A percentile compares a stretch with the other conserved stretches of the same genome.
Evolutionary conservation across 2,113 vertebrate genomes (phyloP).

Genomic region (Hemibagrus wyckioides): DNA sequence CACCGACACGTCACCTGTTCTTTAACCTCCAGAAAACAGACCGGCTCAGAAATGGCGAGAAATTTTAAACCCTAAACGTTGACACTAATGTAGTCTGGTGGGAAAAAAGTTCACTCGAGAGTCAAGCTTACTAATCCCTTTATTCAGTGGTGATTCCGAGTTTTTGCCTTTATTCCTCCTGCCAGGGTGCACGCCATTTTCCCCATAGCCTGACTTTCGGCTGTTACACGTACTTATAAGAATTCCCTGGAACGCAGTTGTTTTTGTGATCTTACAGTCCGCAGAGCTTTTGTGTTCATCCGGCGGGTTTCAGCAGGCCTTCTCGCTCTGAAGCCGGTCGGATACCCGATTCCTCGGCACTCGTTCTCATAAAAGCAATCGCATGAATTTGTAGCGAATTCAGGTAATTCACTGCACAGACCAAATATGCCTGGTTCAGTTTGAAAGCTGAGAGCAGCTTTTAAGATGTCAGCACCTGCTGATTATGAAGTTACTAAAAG

Average conservation of each 20-base stretch:
- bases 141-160: background rate
- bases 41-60: slow-evolving; percentile 1
- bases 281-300: background rate
- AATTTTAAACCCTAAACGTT: slow-evolving; percentile 1
- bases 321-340: slow-evolving; percentile 5
- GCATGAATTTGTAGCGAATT: slow-evolving; percentile 40
- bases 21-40: background rate
- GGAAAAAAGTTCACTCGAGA: background rate
- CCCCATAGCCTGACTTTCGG: background rate
- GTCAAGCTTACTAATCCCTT: background rate
- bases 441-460: slow-evolving; percentile 58
- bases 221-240: background rate
- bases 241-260: too few species aligned
- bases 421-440: slow-evolving; percentile 43
- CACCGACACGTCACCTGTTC: background rate
- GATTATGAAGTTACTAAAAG: slow-evolving; percentile 53
- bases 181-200: background rate
- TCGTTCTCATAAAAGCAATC: slow-evolving; percentile 34
- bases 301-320: background rate
- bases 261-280: background rate
- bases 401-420: slow-evolving; percentile 7
- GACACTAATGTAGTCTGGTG: background rate
- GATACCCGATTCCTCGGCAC: slow-evolving; percentile 18
- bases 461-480: slow-evolving; percentile 60
- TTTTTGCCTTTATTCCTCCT: background rate